phyloP scores from a whole-genome alignment of 2,797 vertebrate genomes.

The Bucorvus abyssinicus region DNA sequence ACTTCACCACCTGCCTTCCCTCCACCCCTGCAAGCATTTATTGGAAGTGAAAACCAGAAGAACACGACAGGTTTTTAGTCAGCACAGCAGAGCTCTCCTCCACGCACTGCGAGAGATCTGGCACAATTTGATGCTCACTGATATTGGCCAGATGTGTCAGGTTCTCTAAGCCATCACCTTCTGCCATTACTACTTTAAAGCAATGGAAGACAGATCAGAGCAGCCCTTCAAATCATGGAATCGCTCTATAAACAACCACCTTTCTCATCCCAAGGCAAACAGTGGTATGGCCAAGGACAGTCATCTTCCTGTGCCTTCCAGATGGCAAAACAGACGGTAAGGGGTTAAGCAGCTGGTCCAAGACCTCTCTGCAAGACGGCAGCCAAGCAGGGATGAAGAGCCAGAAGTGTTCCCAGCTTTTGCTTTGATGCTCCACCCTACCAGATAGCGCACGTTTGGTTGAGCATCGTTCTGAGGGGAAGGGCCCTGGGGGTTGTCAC shows the following conservation, averaged over 20 bases:
- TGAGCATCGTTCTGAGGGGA: accelerated
- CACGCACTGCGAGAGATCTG: not conserved
- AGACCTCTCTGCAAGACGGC: not conserved
- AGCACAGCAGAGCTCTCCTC: not conserved
- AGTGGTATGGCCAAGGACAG: not conserved
- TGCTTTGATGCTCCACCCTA: not conserved
- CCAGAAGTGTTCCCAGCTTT: not conserved
- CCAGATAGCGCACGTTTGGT: not conserved
- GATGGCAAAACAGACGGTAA: not conserved
- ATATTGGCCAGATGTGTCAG: not conserved
- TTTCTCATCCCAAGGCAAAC: not conserved
- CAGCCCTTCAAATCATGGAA: not conserved
- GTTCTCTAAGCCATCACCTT: not conserved
- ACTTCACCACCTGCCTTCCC: not conserved
- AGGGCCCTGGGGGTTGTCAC: not conserved
- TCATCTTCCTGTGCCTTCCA: not conserved
- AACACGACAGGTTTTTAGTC: accelerated
- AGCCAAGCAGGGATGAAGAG: not conserved
- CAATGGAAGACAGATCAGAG: not conserved
- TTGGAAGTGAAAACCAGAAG: not conserved
- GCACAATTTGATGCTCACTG: not conserved
- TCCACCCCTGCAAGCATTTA: not conserved
- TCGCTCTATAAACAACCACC: not conserved
- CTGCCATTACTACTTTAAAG: not conserved
- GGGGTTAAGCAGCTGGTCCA: not conserved